Base-by-base conservation (phyloP, 1,140 invertebrate species). In the Drosophila mojavensis region DNA sequence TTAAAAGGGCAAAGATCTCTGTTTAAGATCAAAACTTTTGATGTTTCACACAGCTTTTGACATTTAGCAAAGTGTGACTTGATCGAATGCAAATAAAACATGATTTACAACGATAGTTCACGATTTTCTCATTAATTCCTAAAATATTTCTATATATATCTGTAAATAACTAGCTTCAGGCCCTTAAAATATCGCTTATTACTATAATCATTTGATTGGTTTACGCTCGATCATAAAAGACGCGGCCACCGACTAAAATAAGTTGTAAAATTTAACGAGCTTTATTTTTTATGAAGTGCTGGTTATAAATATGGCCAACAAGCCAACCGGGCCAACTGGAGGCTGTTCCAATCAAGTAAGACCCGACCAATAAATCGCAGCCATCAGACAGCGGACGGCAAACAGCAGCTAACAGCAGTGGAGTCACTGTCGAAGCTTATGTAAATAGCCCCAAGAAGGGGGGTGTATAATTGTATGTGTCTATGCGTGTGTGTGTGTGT, bases 191-290 rank as follows among this genome's bases (percentile, higher is more conserved):
- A 24, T 47, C 28, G 43, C 41, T 9, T 24, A 47, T 65, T 60
- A 53, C 17, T 68, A 68, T 53, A 13, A 68, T 68, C 60, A 26
- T 53, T 53, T 53, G 17, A 30, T 65, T 55, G 15, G 26, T 43
- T 43, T 47, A 47, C 15, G 36, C 28, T 13, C 4, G 36, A 50
- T 51, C 15, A 41, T 64, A 33, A 56, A 71, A 47, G 26, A 15
- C 24, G 3, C 7, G 39, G 50, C 15, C 30, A 43, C 20, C 43
- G 30, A 39, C 54, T 17, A 9, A 71, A 71, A 71, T 71, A 72
- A 72, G 69, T 66, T 72, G 66, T 72, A 72, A 72, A 72, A 72
- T 17, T 66, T 33, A 72, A 72, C 69, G 69, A 66, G 69, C 69
- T 72, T 59, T 66, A 72, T 72, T 59, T 62, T 72, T 59, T 66